Conservation (phyloP, 2,113 vertebrate genomes). For the Myrmecobius fasciatus region DNA sequence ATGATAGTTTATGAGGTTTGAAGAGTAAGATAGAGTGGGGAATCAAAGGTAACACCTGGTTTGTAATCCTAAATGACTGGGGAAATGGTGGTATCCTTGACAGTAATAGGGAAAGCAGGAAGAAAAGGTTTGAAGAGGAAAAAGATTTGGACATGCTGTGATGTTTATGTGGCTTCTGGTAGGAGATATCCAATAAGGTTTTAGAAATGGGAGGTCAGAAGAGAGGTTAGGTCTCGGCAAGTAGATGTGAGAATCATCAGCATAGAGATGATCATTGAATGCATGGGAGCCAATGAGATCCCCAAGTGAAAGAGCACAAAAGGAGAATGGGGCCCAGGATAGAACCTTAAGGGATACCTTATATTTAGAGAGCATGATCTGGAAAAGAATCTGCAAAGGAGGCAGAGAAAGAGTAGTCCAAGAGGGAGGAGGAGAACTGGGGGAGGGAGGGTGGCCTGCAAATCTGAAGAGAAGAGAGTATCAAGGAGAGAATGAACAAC, state of each 20-base stretch:
- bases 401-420: neutral
- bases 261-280: neutral
- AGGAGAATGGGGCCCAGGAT: neutral
- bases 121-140: neutral
- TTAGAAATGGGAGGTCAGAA: neutral
- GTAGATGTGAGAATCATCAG: neutral
- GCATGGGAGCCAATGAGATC: neutral
- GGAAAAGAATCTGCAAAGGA: neutral
- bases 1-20: neutral
- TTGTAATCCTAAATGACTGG: neutral
- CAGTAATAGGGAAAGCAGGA: neutral
- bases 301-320: neutral
- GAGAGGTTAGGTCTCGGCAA: neutral
- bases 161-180: too few relatives aligned
- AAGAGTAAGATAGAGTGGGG: neutral
- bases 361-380: neutral
- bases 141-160: neutral
- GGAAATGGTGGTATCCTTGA: neutral
- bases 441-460: neutral
- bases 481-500: neutral
- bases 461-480: neutral
- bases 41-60: neutral
- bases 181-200: neutral
- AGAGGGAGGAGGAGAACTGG: neutral
- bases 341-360: neutral